Evolutionary conservation across 2,797 vertebrate genomes (phyloP), one percentile per base, ranked within the genome.

Genomic region (Xiphophorus birchmanni): DNA sequence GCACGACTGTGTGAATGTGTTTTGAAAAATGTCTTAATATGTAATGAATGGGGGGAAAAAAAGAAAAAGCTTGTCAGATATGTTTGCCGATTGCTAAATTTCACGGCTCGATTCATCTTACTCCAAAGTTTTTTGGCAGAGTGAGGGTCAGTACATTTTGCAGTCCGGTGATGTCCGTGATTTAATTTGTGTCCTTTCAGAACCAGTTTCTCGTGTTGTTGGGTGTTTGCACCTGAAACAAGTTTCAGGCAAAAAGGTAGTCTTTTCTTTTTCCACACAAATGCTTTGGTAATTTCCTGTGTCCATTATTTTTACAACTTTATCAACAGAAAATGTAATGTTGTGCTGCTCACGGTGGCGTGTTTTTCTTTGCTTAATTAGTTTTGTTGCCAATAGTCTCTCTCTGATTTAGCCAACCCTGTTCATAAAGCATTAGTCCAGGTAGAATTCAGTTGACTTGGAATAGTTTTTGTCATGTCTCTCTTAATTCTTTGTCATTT

Each of bases 1-100:
- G 84, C 67, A 63, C 12, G 69, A 79, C 73, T 10, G 81, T 78
- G 81, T 84, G 60, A 82, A 80, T 77, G 23, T 71, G 54, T 54
- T 80, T 52, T 12, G 76, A 58, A 40, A 42, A 56, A 17, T 11
- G 18, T 56, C 50, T 45, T n/a, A 56, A 23, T 56, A 56, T 29
- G 63, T 18, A 23, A 78, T 12, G 8, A 23, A 37, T 6, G 5
- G 48, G 29, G 45, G 48, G 35, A 21, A 37, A 37, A 29, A 58
- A 10, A n/a, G 11, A 2, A 2, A 12, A 13, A 18, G 48, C 18
- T 50, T 50, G 18, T 50, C 48, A 50, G 18, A 50, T 21, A 50
- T 23, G 50, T 52, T 52, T 52, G 21, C 11, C 0, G 3, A 44
- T n/a, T 4, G 67, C 1, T 5, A 42, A 45, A 5, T 69, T 69